These are phyloP conservation scores for Seriola quinqueradiata DNA, from an alignment of 2,113 vertebrate species.

Conservation along the genomic window DNA sequence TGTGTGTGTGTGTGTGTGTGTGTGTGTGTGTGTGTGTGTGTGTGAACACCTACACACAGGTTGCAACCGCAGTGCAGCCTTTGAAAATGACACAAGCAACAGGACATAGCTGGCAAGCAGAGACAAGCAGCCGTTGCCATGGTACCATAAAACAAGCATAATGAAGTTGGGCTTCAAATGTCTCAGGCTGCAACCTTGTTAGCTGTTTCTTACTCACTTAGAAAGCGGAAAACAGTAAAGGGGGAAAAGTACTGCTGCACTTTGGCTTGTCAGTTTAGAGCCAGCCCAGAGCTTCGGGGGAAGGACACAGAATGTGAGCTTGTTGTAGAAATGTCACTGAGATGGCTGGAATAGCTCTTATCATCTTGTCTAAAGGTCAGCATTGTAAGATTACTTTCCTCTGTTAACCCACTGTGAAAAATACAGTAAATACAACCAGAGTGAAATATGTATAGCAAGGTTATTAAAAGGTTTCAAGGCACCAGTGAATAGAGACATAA, in stretches of 20 bases:
- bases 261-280: conserved; percentile 10
- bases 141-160: conserved; percentile 1
- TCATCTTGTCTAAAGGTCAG: background rate
- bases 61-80: conserved; percentile 14
- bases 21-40: conserved; percentile 10
- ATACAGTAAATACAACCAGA: background rate
- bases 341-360: background rate
- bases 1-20: background rate
- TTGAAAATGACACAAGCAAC: conserved; percentile 17
- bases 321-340: background rate
- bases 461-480: background rate
- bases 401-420: background rate
- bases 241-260: background rate
- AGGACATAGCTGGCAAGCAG: conserved; percentile 1
- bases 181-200: background rate
- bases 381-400: background rate
- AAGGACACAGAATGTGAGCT: background rate
- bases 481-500: background rate
- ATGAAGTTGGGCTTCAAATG: conserved; percentile 4
- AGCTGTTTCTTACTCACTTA: background rate
- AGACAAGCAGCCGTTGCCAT: background rate
- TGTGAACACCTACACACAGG: conserved; percentile 36
- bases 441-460: background rate
- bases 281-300: background rate
- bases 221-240: background rate